A percentile compares a stretch with the other conserved stretches of the same genome.
phyloP scores from a whole-genome alignment of 2,113 vertebrate genomes.

The Progne subis region DNA sequence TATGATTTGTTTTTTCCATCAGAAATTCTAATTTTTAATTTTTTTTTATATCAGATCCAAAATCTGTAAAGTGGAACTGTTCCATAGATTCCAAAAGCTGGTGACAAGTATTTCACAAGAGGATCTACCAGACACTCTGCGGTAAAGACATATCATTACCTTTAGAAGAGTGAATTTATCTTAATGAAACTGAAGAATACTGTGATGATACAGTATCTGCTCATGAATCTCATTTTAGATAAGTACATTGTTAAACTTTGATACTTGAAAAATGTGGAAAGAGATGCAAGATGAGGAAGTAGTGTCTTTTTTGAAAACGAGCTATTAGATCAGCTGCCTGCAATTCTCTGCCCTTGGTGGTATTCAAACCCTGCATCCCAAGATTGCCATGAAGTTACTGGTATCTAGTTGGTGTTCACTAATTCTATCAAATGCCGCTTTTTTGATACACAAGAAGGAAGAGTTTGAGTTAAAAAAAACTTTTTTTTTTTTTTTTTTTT shows the following conservation, averaged over 20 bases:
- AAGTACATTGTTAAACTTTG: background rate
- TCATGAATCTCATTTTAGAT: background rate
- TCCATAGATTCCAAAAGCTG: constrained; percentile 84
- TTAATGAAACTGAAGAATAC: background rate
- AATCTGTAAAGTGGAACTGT: constrained; percentile 91
- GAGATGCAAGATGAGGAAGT: background rate
- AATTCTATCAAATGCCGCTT: background rate
- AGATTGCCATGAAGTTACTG: background rate
- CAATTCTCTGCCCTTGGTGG: background rate
- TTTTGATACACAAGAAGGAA: background rate
- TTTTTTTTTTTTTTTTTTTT: background rate
- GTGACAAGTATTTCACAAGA: constrained; percentile 75
- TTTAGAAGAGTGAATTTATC: background rate
- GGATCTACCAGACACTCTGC: constrained; percentile 82
- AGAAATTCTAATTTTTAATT: background rate
- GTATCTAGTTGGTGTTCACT: background rate
- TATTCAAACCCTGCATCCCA: background rate
- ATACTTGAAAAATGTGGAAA: background rate
- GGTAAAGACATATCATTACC: constrained; percentile 69
- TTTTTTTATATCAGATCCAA: constrained; percentile 77
- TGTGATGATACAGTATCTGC: background rate
- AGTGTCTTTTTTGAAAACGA: background rate
- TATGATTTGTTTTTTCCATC: background rate
- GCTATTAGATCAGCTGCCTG: background rate
- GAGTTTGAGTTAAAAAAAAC: background rate